Evolutionary conservation across 1,140 invertebrate genomes (phyloP), one percentile per base, ranked within the genome.

Genomic region (Pseudomyrmex pallidus): DNA sequence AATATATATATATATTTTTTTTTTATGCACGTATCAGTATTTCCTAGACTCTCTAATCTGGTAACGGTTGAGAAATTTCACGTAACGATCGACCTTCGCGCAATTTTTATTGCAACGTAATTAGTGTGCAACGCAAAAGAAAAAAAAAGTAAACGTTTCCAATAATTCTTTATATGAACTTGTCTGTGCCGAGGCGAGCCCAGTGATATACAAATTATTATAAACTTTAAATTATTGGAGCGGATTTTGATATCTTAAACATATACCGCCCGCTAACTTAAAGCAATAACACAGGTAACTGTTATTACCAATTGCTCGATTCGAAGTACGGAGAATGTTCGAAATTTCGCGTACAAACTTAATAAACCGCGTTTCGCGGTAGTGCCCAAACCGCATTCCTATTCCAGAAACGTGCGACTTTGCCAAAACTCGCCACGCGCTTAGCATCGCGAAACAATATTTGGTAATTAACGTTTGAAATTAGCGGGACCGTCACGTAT

Each of bases 401-500:
- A 77, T 77, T 77, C 62, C 48, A 66, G 74, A 66, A 76, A 76
- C 74, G 74, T 76, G 61, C 61, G 74, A 66, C 61, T 76, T 66
- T 54, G 63, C 70, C 67, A 77, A 77, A 54, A 25, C 13, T 62
- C 48, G 54, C 62, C 62, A 35, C 35, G 22, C 20, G 46, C 48
- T 66, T 25, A 44, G 25, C 74, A 44, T 77, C 62, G 62, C 66
- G 54, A 77, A 54, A 59, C 35, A 77, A 66, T 77, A 67, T 46
- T 77, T 67, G 8, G 25, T 13, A 77, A 77, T 77, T 77, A 77
- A 56, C 61, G 25, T 66, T 76, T 10, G 12, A 67, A 35, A n/a
- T n/a, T 12, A 12, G 25, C 10, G 48, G 8, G 44, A 54, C 10
- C 20, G 44, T 56, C 9, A 13, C 20, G 54, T 7, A 44, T 7